Conservation (phyloP, 2,888 invertebrate species). For the Lepidochitona cinerea region DNA sequence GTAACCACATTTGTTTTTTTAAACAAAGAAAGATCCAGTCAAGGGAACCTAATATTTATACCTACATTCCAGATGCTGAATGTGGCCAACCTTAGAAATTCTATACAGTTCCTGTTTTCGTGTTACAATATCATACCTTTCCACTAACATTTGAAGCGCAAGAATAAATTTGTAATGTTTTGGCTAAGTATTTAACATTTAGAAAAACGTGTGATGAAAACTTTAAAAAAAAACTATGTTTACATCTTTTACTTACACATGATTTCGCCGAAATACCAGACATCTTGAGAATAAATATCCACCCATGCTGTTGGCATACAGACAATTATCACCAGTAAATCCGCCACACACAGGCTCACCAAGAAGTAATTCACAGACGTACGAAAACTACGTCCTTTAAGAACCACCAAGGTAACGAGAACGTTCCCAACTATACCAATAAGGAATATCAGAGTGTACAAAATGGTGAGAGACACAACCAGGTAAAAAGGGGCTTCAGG, state of each 20-base stretch:
- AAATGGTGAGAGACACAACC: conserved; percentile 31
- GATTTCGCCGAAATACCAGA: conserved; percentile 45
- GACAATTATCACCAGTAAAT: conserved; percentile 40
- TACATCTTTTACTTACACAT: conserved; percentile 43
- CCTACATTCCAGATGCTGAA: too few relatives aligned
- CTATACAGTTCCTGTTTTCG: too few relatives aligned
- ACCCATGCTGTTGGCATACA: conserved; percentile 47
- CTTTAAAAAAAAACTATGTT: too few relatives aligned
- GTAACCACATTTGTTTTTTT: too few relatives aligned
- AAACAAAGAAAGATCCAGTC: too few relatives aligned
- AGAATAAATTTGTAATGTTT: too few relatives aligned
- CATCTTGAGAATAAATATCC: conserved; percentile 41
- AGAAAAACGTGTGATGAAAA: too few relatives aligned
- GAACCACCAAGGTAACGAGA: conserved; percentile 36
- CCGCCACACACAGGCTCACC: conserved; percentile 44
- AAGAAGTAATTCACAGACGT: conserved; percentile 41
- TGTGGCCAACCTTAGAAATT: too few relatives aligned
- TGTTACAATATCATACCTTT: too few relatives aligned
- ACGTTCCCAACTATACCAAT: conserved; percentile 42
- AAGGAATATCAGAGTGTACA: conserved; percentile 42
- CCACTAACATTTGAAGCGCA: too few relatives aligned
- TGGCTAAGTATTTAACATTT: too few relatives aligned
- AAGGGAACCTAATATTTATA: too few relatives aligned
- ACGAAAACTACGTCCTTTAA: conserved; percentile 33
- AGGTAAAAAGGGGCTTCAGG: conserved; percentile 40